Evolutionary conservation across 2,797 vertebrate species (phyloP), one percentile per base, ranked within the genome.

Genomic region (Falco cherrug): DNA sequence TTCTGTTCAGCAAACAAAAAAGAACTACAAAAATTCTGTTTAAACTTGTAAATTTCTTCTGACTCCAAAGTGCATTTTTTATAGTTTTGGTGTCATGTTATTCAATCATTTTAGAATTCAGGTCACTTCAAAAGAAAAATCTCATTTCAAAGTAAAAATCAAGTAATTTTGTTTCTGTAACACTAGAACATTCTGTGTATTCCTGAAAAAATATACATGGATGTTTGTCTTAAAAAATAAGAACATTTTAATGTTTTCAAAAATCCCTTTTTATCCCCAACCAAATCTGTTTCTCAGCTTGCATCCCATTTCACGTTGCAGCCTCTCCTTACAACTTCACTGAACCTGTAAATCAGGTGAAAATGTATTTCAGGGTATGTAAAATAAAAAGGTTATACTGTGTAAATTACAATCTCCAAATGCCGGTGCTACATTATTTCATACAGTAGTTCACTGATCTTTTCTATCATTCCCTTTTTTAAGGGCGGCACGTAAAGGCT

Each of bases 361-460:
- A 80, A 93, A 90, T 48, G 1, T 28, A 47, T 87, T 89, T 85
- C 78, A 80, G 64, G 47, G 65, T 77, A 88, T 48, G 47, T 80
- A 95, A 96, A 95, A 89, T 73, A 77, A 83, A 97, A 96, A 92
- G 45, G 77, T 78, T 86, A 76, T 13, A 24, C 28, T 82, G 59
- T 63, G 67, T 68, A 93, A 95, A 94, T 83, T 74, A 87, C n/a
- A 68, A 16, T 70, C 70, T 50, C 60, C 54, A 92, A 68, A 89
- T 84, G 79, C 61, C 3, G 0, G 41, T 37, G 51, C 28, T 61
- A 50, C 22, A 33, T 90, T 81, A 54, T 65, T 82, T 90, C 91
- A 73, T 39, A 60, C 22, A 51, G 57, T 10, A 91, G 39, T 69
- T 86, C 60, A 81, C n/a, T 70, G 74, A 79, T 84, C 45, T 76